Evolutionary conservation across 1,140 invertebrate genomes (phyloP), one percentile per base, ranked within the genome.

Genomic region (Littorina saxatilis): DNA sequence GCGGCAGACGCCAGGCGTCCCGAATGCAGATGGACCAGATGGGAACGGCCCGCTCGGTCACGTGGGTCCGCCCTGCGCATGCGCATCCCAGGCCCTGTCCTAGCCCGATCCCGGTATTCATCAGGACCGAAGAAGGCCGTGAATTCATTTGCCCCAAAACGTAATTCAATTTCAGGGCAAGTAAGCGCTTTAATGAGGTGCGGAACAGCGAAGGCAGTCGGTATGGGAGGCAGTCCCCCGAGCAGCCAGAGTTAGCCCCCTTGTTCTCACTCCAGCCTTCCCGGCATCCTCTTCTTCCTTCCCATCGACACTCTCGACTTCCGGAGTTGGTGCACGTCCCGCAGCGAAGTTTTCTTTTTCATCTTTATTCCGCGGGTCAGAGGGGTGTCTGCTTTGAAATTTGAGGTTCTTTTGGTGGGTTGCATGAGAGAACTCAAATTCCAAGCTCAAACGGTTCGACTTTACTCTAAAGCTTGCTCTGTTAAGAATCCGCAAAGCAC

Each of bases 151-250:
- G 52, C 1, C 76, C 76, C 76, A 61, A 40, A 63, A 78, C 76
- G 58, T 78, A 78, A 78, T 78, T 66, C 35, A 58, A 78, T 78
- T 66, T 32, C 20, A 66, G 58, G 76, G 76, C 55, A 40, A 63
- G 39, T 78, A 78, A 78, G 55, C 76, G 76, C 55, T 43, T 61
- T 78, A 63, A 78, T 78, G 76, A 78, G 58, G 76, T 78, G 76
- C 55, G 15, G 76, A 78, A 58, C 76, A 43, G 39, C 27, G 58
- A 17, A 43, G 74, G 23, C 39, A 39, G 39, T 20, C 37, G 37
- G 43, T 40, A 7, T 27, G 9, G 7, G 35, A 20, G 40, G 37
- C 5, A 43, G 39, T 47, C 17, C 23, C 39, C 37, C 17, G 23
- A 11, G n/a, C 37, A 43, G 11, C n/a, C 11, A 4, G 35, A 11